Percentiles rank a stretch among this genome's conserved stretches.
Conservation (phyloP, 1,140 invertebrate genomes). For the Lepidostoma basale region DNA sequence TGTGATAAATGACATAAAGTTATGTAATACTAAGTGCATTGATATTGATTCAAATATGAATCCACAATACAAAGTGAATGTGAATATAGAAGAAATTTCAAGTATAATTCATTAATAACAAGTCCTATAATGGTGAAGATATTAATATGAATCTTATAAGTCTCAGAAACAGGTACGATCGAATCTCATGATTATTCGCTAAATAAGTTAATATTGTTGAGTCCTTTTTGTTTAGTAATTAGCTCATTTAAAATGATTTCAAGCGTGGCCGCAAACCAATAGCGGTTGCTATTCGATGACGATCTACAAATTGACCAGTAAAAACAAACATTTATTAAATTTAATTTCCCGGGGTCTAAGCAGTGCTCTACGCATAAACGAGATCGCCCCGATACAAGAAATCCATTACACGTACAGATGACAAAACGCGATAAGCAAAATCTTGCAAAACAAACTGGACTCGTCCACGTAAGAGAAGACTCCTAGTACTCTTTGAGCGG, state of each 20-base stretch:
- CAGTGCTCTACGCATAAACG: slow-evolving; percentile 7
- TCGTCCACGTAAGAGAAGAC: slow-evolving; percentile 11
- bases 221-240: background rate
- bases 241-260: background rate
- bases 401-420: slow-evolving; percentile 38
- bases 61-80: too few relatives aligned
- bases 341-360: background rate
- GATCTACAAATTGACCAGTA: slow-evolving; percentile 4
- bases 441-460: slow-evolving; percentile 30
- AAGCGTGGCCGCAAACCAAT: background rate
- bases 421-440: slow-evolving; percentile 24
- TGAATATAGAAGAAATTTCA: too few relatives aligned
- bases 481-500: too few relatives aligned
- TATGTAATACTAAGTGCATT: too few relatives aligned
- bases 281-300: background rate
- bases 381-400: slow-evolving; percentile 30
- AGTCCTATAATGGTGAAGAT: too few relatives aligned
- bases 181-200: too few relatives aligned
- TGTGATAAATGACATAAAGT: too few relatives aligned
- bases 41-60: too few relatives aligned
- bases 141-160: too few relatives aligned
- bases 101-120: too few relatives aligned
- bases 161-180: too few relatives aligned
- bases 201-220: too few relatives aligned
- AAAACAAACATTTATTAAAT: background rate